Base-by-base conservation (phyloP, 2,797 vertebrate genomes). In the Scolopax rusticola region DNA sequence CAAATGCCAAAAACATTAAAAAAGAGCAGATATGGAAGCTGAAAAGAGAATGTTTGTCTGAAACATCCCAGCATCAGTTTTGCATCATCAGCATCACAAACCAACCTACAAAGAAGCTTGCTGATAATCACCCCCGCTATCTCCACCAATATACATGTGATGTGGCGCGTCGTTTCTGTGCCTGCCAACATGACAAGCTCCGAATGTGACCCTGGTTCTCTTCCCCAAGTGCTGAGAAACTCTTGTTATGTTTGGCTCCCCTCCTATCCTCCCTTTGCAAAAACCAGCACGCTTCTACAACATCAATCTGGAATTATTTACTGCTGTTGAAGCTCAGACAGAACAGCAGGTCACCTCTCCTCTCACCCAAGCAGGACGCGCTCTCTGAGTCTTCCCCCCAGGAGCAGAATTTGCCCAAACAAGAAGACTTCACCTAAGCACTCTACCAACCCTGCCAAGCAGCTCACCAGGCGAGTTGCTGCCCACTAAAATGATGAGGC, bases 211-310 rank as follows among this genome's bases (percentile, higher is more conserved):
- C 70, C 75, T 91, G 95, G 94, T 75, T 93, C 40, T 43, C 68
- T 83, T 87, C 94, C 88, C 75, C 84, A 69, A 47, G 75, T 63
- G 32, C 74, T 75, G 60, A 51, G 94, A 82, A 90, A 40, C 47
- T 91, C 53, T 15, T 97, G 85, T 95, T 97, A 23, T 96, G 77
- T 60, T 97, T 97, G 96, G 96, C 94, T 96, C 27, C 12, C 17
- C 1, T 10, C 32, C 21, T 54, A 80, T 79, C 56, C 47, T 92
- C 81, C 47, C 41, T 87, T 77, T 47, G 71, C 81, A 80, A 78
- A 89, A 89, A 91, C 0, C 92, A 96, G 89, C 89, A 93, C 0
- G 1, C 88, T 97, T 87, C 92, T 79, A 94, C 77, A 95, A 56
- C 0, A 0, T 79, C 94, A 87, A 28, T 93, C 92, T 95, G 95